Conservation (phyloP, 2,888 invertebrate species). For the Tribolium freemani region DNA sequence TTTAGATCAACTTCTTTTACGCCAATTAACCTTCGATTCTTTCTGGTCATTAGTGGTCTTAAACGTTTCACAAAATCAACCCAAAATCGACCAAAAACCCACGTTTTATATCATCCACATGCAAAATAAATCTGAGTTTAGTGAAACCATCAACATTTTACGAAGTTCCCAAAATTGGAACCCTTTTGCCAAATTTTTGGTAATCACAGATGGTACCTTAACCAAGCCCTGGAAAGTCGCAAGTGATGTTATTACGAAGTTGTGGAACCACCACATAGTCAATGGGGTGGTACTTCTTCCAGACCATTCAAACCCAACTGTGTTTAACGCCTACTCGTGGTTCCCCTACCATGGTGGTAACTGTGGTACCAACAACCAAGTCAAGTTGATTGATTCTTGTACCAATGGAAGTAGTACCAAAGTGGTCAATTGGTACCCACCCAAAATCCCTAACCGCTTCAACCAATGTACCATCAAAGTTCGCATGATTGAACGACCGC, state of each 20-base stretch:
- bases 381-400: too few species aligned
- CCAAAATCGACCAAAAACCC: not conserved
- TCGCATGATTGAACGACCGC: conserved; percentile 46
- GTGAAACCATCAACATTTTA: too few species aligned
- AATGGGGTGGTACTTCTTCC: conserved; percentile 30
- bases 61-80: not conserved
- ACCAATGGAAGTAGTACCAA: too few species aligned
- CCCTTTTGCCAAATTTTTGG: too few species aligned
- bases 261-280: conserved; percentile 16
- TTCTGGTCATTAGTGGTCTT: conserved; percentile 8
- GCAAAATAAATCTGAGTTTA: too few species aligned
- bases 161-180: too few species aligned
- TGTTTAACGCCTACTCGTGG: not conserved
- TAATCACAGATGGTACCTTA: conserved; percentile 7
- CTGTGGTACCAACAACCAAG: too few species aligned
- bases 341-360: too few species aligned
- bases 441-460: conserved; percentile 47
- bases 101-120: not conserved
- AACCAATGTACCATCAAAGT: conserved; percentile 48
- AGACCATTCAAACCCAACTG: not conserved
- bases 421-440: conserved; percentile 33
- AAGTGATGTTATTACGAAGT: conserved; percentile 3
- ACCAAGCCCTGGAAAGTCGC: not conserved
- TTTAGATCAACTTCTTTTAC: not conserved
- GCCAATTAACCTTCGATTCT: not conserved